Base-by-base conservation (phyloP, 2,797 vertebrate species). In the Danio albolineatus region DNA sequence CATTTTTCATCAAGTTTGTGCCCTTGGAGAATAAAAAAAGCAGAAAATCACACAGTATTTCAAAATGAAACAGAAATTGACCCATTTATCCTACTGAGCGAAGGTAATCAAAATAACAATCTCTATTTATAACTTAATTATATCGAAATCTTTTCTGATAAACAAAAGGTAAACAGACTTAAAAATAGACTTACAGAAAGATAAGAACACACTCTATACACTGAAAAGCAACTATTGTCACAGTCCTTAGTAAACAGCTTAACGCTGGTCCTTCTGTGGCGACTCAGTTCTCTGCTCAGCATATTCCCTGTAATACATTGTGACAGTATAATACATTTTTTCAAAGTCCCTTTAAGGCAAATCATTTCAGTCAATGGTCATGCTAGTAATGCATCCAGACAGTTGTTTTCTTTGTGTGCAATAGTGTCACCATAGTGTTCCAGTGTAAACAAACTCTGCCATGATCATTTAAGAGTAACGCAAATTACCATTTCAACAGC, bases 261-360 rank as follows among this genome's bases (percentile, higher is more conserved):
- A 28, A 39, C 21, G 54, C 16, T 59, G 16, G 65, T 39, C 67
- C 54, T 39, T 60, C 57, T 53, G 19, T 57, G 76, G 21, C 36
- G 75, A 10, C 53, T 44, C 6, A 17, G 16, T 56, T 46, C 10
- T 19, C 60, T 44, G 57, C 83, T 88, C 83, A 87, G 74, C 73
- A 85, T 79, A 76, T 64, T 76, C 59, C 19, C 2, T 46, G 79
- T 70, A 16, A 86, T 64, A 77, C 46, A 69, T 69, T 13, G 17
- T 82, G 82, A 81, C 83, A 85, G 79, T 39, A 28, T 83, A 67
- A 82, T 85, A 69, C 38, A 84, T 85, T 83, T 84, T 38, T 10
- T 73, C 13, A n/a, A 36, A 28, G 12, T 73, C 5, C 54, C 54
- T 57, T 73, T 12, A 44, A 44, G 39, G 70, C 39, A 46, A 16